Percentiles rank a stretch among this genome's conserved stretches.
Conservation (phyloP, 2,113 vertebrate species). For the Morone saxatilis region DNA sequence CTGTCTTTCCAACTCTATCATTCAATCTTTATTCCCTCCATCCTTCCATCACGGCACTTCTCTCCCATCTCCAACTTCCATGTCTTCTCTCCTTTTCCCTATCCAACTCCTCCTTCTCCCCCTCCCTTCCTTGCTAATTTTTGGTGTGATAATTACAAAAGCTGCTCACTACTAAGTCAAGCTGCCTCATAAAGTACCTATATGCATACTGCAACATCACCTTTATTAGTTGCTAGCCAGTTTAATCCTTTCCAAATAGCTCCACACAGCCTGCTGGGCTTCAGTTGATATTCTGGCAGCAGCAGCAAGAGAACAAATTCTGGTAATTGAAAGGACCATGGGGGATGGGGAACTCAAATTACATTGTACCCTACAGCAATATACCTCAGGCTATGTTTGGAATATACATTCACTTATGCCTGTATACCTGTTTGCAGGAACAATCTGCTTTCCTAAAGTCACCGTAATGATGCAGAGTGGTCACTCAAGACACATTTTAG, state of each 20-base stretch:
- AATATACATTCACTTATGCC: constrained; percentile 45
- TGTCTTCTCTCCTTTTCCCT: background rate
- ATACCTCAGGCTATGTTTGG: constrained; percentile 46
- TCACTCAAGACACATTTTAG: constrained; percentile 26
- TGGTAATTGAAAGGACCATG: constrained; percentile 69
- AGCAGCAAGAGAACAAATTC: constrained; percentile 69
- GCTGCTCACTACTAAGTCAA: constrained; percentile 67
- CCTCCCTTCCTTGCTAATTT: background rate
- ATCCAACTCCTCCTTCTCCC: background rate
- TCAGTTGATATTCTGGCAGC: constrained; percentile 69
- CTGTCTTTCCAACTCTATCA: background rate
- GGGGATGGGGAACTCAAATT: constrained; percentile 44
- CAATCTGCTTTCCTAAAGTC: constrained; percentile 31
- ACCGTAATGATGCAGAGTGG: constrained; percentile 27
- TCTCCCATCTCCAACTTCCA: constrained; percentile 11
- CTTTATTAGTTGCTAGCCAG: constrained; percentile 72
- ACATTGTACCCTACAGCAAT: constrained; percentile 23
- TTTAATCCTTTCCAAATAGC: constrained; percentile 71
- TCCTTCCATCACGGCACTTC: background rate
- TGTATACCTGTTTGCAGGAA: constrained; percentile 19
- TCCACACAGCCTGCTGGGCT: constrained; percentile 48
- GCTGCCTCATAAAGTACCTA: constrained; percentile 58
- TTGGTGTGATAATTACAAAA: constrained; percentile 67
- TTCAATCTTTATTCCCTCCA: background rate
- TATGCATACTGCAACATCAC: constrained; percentile 68